Conservation (phyloP, 2,888 invertebrate species). For the Synergus itoensis region DNA sequence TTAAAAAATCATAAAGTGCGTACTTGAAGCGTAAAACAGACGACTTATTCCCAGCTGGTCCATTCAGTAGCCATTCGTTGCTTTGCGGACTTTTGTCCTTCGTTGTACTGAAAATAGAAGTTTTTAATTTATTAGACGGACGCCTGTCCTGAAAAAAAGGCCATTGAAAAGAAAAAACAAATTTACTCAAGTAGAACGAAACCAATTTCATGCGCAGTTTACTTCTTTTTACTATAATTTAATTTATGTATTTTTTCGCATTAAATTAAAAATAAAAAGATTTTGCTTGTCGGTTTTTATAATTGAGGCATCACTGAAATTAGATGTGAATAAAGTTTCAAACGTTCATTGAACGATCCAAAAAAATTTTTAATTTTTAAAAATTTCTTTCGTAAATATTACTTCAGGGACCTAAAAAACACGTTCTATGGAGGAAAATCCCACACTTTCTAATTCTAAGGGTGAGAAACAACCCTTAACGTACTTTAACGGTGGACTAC, state of each 20-base stretch:
- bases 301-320: background rate
- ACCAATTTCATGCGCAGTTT: background rate
- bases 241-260: background rate
- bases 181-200: background rate
- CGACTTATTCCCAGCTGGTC: slow-evolving; percentile 70
- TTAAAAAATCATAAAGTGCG: slow-evolving; percentile 54
- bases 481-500: too few species aligned
- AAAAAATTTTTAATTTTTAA: too few species aligned
- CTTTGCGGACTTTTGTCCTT: slow-evolving; percentile 64
- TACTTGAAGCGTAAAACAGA: slow-evolving; percentile 74
- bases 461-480: too few species aligned
- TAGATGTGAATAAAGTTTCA: too few species aligned
- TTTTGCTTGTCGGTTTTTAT: background rate
- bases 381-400: too few species aligned
- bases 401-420: too few species aligned
- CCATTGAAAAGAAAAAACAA: background rate
- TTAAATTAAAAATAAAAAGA: background rate
- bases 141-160: background rate
- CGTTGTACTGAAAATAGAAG: slow-evolving; percentile 65
- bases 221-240: background rate
- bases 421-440: too few species aligned
- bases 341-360: too few species aligned
- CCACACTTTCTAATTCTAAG: too few species aligned
- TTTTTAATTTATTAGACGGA: slow-evolving; percentile 29
- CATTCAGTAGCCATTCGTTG: slow-evolving; percentile 73